phyloP scores from a whole-genome alignment of 2,113 vertebrate genomes.

The Leucopsar rothschildi region DNA sequence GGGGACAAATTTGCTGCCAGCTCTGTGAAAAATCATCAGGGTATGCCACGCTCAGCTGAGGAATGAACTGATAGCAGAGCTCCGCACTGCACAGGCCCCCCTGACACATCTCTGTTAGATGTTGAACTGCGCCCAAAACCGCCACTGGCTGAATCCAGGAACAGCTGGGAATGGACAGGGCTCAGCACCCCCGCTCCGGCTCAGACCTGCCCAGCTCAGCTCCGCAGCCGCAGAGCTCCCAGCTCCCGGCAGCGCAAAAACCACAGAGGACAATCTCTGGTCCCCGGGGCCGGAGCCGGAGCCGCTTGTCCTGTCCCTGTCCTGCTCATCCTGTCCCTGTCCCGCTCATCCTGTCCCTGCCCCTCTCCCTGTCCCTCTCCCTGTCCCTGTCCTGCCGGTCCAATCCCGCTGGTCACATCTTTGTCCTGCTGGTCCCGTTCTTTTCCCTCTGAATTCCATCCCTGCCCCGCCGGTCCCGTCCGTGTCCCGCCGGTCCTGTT shows the following conservation, averaged over 20 bases:
- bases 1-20: background rate
- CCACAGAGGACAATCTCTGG: fast-evolving
- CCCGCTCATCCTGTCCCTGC: too few relatives aligned
- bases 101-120: fast-evolving
- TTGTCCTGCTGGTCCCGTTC: too few relatives aligned
- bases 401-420: background rate
- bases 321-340: background rate
- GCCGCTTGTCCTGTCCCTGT: background rate
- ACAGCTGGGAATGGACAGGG: background rate
- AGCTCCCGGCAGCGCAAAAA: fast-evolving
- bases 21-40: background rate
- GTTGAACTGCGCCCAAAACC: fast-evolving
- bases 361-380: too few relatives aligned
- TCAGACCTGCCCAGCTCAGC: background rate
- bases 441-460: background rate
- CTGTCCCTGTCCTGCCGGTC: background rate
- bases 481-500: background rate
- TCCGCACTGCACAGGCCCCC: background rate
- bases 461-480: too few relatives aligned
- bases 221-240: fast-evolving
- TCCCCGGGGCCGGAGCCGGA: background rate
- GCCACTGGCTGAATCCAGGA: fast-evolving
- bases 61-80: fast-evolving
- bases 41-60: fast-evolving
- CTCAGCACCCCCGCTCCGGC: fast-evolving